Conservation (phyloP, 2,888 invertebrate genomes). For the Agrotis exclamationis region DNA sequence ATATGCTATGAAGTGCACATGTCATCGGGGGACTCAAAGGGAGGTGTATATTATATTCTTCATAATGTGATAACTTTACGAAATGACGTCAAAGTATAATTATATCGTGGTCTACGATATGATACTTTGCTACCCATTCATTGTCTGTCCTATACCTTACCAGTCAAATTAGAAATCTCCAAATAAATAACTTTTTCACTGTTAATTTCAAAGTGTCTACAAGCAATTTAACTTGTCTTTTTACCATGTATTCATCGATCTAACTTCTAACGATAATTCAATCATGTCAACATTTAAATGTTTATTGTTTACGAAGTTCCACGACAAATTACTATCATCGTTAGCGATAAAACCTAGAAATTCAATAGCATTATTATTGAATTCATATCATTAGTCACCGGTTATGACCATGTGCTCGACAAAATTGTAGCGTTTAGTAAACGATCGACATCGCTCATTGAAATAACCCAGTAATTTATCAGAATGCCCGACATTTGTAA, state of each 20-base stretch:
- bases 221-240: not conserved
- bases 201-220: not conserved
- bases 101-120: not conserved
- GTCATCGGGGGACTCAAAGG: not conserved
- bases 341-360: conserved; percentile 41
- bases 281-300: conserved; percentile 17
- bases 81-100: too few relatives aligned
- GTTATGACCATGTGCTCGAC: conserved; percentile 32
- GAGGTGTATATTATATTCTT: not conserved
- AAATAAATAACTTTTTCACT: conserved; percentile 5
- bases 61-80: not conserved
- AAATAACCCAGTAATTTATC: conserved; percentile 48
- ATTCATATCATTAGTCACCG: conserved; percentile 48
- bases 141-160: not conserved
- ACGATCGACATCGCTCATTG: conserved; percentile 34
- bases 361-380: conserved; percentile 38
- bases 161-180: conserved; percentile 6
- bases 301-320: conserved; percentile 36
- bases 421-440: conserved; percentile 43
- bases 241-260: conserved; percentile 8
- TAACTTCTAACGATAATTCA: conserved; percentile 10
- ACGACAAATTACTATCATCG: conserved; percentile 28
- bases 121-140: not conserved
- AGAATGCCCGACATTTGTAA: conserved; percentile 42
- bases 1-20: not conserved